Evolutionary conservation across 2,797 vertebrate genomes (phyloP).

Genomic region (Gastrophryne carolinensis): DNA sequence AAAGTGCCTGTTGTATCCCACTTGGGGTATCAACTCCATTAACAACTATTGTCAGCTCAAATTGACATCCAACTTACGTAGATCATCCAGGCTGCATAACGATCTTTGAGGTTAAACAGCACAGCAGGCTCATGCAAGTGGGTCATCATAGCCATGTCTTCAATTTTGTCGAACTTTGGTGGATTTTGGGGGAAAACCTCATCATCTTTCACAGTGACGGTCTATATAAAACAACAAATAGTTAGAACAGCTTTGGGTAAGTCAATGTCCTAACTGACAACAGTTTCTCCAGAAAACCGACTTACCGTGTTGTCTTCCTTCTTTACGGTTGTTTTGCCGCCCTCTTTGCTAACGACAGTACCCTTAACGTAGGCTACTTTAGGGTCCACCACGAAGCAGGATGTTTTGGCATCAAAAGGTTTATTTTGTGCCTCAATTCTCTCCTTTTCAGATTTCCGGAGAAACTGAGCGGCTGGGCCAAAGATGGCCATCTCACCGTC

Average conservation of each 20-base stretch:
- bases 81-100: conserved; percentile 87
- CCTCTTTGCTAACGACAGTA: conserved; percentile 60
- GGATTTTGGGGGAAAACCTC: conserved; percentile 76
- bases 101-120: conserved; percentile 85
- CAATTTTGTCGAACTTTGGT: conserved; percentile 81
- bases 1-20: too few relatives aligned
- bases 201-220: conserved; percentile 63
- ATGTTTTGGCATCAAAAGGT: conserved; percentile 70
- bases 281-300: too few relatives aligned
- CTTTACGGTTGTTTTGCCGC: conserved; percentile 69
- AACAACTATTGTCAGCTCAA: too few relatives aligned
- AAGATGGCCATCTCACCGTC: conserved; percentile 64
- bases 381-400: conserved; percentile 63
- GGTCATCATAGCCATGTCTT: conserved; percentile 92
- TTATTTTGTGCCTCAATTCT: conserved; percentile 68
- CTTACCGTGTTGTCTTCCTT: conserved; percentile 51
- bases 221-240: conserved; percentile 51
- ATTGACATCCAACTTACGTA: conserved; percentile 67
- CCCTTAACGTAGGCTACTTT: conserved; percentile 71
- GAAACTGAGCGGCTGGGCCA: conserved; percentile 66
- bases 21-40: too few relatives aligned
- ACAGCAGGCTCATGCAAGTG: conserved; percentile 79
- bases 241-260: not conserved
- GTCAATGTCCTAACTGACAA: too few relatives aligned
- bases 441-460: conserved; percentile 71